Base-by-base conservation (phyloP, 2,797 vertebrate genomes). In the Pteronotus mesoamericanus region DNA sequence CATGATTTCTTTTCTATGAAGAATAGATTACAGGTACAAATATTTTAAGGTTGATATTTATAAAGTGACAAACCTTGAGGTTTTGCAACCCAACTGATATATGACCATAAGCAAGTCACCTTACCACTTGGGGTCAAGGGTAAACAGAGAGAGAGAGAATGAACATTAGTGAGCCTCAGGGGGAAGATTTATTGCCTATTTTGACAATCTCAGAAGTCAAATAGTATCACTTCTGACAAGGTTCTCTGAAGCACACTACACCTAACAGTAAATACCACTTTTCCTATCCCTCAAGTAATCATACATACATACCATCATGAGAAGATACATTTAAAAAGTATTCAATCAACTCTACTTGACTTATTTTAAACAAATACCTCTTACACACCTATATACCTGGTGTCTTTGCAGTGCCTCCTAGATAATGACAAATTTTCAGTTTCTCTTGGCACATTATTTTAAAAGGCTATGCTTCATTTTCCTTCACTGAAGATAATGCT, bases 401-500 rank as follows among this genome's bases (percentile, higher is more conserved):
- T 55, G 6, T 80, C 32, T 84, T 91, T 75, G 14, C n/a, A 87
- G 6, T 64, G 10, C 19, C 84, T 80, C 82, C 37, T 72, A 93
- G 46, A 34, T 77, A 78, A 78, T 48, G 18, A 37, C 2, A 85
- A 84, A n/a, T 72, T 78, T 96, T 92, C 42, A 53, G 10, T 94
- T 48, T 18, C 16, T 75, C 39, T 66, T 74, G 42, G n/a, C 34
- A 92, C 12, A 48, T 88, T 74, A 88, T 92, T 92, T 96, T 94
- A 59, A 90, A 89, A 94, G 48, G 53, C 48, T 86, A 57, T 55
- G 26, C 19, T 96, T 94, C 64, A 89, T 79, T 96, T 96, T 91
- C 51, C 22, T 89, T 83, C 44, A 80, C 26, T 79, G 39, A 96
- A 95, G 48, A 72, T 55, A 87, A 39, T 86, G 75, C n/a, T 91